Percentiles rank a stretch among this genome's conserved stretches.
Evolutionary conservation across 2,888 invertebrate species (phyloP).

Genomic region (Crossocerus cetratus): DNA sequence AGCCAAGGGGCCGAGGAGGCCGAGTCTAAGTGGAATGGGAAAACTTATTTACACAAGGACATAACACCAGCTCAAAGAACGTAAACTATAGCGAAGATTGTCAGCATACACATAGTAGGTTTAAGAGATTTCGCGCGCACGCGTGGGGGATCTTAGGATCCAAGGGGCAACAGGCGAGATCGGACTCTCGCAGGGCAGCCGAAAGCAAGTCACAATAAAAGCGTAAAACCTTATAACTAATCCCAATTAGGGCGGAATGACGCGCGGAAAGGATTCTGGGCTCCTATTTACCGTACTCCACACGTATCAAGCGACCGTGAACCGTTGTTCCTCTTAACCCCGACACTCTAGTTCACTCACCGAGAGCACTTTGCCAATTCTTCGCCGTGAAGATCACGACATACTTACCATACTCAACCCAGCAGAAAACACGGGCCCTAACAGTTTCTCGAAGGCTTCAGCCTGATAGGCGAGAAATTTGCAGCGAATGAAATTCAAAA

Average conservation of each 20-base stretch:
- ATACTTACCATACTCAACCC: no score
- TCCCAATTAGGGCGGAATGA: slow-evolving; percentile 33
- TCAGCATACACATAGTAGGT: slow-evolving; percentile 40
- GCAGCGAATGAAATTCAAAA: background rate
- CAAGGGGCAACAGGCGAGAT: background rate
- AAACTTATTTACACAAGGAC: slow-evolving; percentile 57
- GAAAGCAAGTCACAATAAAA: slow-evolving; percentile 28
- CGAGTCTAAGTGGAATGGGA: slow-evolving; percentile 23
- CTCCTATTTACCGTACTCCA: slow-evolving; percentile 13
- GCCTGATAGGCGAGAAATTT: background rate
- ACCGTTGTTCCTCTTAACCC: slow-evolving; percentile 1
- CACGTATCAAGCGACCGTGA: slow-evolving; percentile 1
- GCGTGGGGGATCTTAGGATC: slow-evolving; percentile 32
- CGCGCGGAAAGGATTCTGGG: slow-evolving; percentile 45
- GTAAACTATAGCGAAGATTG: slow-evolving; percentile 49
- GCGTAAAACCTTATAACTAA: slow-evolving; percentile 48
- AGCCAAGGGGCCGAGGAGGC: slow-evolving; percentile 4
- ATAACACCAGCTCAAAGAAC: slow-evolving; percentile 70
- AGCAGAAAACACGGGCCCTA: no score
- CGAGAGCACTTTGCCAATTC: no score
- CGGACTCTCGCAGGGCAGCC: slow-evolving; percentile 5
- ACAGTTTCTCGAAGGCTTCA: background rate
- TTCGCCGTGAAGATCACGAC: no score
- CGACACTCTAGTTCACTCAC: no score
- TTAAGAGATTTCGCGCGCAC: slow-evolving; percentile 41